Percentiles rank a stretch among this genome's conserved stretches.
Evolutionary conservation across 2,888 invertebrate species (phyloP).

Genomic region (Merodon equestris): DNA sequence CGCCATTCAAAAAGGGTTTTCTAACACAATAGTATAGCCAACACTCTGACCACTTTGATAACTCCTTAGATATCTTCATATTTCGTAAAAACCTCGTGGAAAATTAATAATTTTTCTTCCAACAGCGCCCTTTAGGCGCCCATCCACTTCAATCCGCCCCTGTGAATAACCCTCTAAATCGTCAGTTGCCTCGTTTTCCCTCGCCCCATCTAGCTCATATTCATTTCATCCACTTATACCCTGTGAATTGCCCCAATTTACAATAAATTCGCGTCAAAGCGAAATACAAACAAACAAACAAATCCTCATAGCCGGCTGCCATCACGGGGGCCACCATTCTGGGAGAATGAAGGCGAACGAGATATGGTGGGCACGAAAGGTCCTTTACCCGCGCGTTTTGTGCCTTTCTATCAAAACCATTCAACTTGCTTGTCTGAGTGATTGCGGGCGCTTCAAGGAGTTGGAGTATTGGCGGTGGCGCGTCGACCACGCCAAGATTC

Average conservation of each 20-base stretch:
- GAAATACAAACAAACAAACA: conserved; percentile 38
- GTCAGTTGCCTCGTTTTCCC: conserved; percentile 17
- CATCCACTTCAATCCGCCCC: conserved; percentile 7
- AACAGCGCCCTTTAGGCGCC: background rate
- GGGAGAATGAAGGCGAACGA: conserved; percentile 28
- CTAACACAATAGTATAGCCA: too few species aligned
- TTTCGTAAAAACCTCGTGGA: too few species aligned
- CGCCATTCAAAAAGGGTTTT: too few species aligned
- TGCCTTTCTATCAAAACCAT: conserved; percentile 67
- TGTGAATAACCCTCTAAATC: conserved; percentile 30
- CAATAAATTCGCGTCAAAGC: conserved; percentile 61
- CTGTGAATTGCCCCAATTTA: conserved; percentile 62
- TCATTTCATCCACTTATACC: conserved; percentile 63
- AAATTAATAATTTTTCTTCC: too few species aligned
- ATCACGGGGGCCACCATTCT: too few species aligned
- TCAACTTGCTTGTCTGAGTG: conserved; percentile 52
- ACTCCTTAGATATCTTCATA: too few species aligned
- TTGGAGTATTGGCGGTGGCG: conserved; percentile 12
- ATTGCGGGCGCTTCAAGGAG: conserved; percentile 51
- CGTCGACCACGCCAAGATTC: conserved; percentile 35
- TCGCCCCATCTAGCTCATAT: conserved; percentile 40
- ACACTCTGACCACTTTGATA: too few species aligned
- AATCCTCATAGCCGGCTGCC: too few species aligned
- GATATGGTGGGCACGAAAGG: conserved; percentile 40
- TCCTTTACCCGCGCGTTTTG: conserved; percentile 57